Evolutionary conservation across 92 coral and sea anemone species (phyloP).

Genomic region (Meandrina meandrites): DNA sequence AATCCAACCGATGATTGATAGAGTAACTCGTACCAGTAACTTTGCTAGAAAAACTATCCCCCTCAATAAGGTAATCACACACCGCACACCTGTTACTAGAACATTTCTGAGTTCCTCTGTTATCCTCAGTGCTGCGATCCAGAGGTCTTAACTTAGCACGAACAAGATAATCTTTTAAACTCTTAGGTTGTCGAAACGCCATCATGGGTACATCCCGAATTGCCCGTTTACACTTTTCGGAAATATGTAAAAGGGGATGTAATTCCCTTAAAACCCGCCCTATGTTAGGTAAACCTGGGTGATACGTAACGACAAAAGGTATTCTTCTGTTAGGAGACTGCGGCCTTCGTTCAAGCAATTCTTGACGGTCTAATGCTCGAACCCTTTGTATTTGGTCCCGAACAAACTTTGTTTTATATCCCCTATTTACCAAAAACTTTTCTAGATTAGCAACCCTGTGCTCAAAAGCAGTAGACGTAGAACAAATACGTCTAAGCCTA

Average conservation of each 20-base stretch:
- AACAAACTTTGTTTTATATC: slow-evolving; percentile 14
- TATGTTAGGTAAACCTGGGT: slow-evolving; percentile 32
- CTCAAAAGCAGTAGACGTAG: slow-evolving; percentile 17
- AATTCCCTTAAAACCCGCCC: slow-evolving; percentile 8
- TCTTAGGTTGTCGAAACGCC: slow-evolving; percentile 55
- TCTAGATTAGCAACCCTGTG: slow-evolving; percentile 11
- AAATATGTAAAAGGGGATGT: slow-evolving; percentile 27
- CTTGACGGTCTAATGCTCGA: not conserved
- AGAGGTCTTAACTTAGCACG: slow-evolving; percentile 30
- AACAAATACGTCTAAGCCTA: too few species aligned
- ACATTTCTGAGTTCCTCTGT: not conserved
- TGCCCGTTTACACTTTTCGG: slow-evolving; percentile 24
- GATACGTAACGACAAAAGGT: slow-evolving; percentile 43
- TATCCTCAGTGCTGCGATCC: not conserved
- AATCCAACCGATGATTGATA: too few species aligned
- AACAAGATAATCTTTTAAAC: slow-evolving; percentile 45
- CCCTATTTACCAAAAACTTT: slow-evolving; percentile 7
- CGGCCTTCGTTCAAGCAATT: not conserved
- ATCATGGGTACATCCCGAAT: slow-evolving; percentile 32
- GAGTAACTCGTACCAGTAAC: too few species aligned
- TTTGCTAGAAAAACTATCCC: too few species aligned
- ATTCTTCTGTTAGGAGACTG: not conserved
- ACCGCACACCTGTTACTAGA: slow-evolving; percentile 1
- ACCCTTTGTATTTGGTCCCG: slow-evolving; percentile 20
- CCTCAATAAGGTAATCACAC: too few species aligned